Conservation (phyloP, 2,888 invertebrate species). For the Ctena decussata region DNA sequence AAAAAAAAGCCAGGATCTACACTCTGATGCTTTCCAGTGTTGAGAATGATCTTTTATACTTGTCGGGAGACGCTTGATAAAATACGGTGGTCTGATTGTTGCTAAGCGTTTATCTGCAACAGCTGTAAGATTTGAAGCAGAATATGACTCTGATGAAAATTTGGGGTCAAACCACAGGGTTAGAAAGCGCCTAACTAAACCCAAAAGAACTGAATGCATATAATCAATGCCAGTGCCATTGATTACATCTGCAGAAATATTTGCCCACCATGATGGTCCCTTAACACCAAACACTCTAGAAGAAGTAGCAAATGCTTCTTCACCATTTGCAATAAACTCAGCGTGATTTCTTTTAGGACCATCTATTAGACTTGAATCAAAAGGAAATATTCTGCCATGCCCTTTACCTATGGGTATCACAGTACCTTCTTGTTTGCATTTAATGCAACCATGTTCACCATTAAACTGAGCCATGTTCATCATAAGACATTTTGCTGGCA, state of each 20-base stretch:
- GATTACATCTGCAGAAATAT: conserved; percentile 21
- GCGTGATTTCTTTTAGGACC: conserved; percentile 37
- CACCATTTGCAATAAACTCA: conserved; percentile 7
- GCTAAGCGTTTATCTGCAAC: neutral
- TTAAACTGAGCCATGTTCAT: conserved; percentile 52
- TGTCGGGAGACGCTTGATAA: conserved; percentile 44
- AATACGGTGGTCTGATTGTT: conserved; percentile 28
- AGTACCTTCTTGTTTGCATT: conserved; percentile 44
- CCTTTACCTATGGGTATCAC: conserved; percentile 52
- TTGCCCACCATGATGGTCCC: neutral
- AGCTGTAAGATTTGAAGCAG: neutral
- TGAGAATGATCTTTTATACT: conserved; percentile 40
- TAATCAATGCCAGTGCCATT: conserved; percentile 50
- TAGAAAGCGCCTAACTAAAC: conserved; percentile 48
- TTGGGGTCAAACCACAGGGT: conserved; percentile 46
- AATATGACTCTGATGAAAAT: conserved; percentile 25
- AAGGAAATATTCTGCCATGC: conserved; percentile 35
- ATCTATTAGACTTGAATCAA: conserved; percentile 5
- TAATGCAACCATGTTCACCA: conserved; percentile 45
- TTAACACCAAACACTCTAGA: neutral
- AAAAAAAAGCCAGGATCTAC: conserved; percentile 48
- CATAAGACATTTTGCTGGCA: conserved; percentile 47
- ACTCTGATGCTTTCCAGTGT: conserved; percentile 61
- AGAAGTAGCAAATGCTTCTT: neutral
- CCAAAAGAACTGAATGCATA: conserved; percentile 57